A percentile compares a stretch with the other conserved stretches of the same genome.
These are phyloP conservation scores for Malurus leucopterus DNA, from an alignment of 2,797 vertebrate species.

Conservation along the genomic window DNA sequence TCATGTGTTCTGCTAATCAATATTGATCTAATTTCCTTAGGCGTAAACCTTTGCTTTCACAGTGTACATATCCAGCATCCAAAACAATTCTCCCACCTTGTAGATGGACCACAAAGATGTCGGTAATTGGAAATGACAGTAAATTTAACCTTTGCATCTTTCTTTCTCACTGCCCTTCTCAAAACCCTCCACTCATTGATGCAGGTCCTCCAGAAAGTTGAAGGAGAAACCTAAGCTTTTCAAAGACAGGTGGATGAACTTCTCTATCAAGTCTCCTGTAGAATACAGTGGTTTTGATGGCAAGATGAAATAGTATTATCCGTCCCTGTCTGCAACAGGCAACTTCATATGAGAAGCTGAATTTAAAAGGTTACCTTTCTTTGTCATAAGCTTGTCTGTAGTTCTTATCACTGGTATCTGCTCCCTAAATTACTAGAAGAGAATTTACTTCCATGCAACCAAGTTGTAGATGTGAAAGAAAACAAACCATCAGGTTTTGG, in stretches of 20 bases:
- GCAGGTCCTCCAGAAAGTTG: neutral
- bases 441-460: neutral
- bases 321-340: neutral
- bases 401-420: neutral
- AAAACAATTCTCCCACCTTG: neutral
- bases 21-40: neutral
- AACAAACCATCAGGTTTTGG: neutral
- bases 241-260: neutral
- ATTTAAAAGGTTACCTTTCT: neutral
- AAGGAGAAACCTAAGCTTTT: neutral
- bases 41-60: neutral
- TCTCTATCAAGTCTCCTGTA: neutral
- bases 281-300: neutral
- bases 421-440: neutral
- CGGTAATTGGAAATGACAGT: neutral
- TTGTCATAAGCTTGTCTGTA: neutral
- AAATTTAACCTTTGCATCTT: neutral
- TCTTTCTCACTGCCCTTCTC: neutral
- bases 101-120: neutral
- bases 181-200: neutral
- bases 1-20: neutral
- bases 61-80: neutral
- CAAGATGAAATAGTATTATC: neutral
- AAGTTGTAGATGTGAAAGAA: neutral
- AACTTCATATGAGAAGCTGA: neutral